phyloP scores from a whole-genome alignment of 2,797 vertebrate genomes.

The Oryzias sinensis region DNA sequence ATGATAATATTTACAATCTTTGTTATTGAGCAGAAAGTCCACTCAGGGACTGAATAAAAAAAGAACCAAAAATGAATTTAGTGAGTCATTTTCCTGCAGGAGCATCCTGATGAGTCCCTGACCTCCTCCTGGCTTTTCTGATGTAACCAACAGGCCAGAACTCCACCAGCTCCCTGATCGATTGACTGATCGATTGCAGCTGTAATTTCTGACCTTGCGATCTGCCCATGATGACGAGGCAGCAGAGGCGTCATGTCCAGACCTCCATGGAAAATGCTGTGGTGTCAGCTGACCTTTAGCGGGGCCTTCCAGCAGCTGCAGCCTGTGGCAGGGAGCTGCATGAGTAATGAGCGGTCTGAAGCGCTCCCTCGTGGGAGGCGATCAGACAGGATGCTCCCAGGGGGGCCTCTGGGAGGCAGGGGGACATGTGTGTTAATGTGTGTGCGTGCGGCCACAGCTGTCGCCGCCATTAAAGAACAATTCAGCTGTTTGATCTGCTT shows the following conservation, averaged over 20 bases:
- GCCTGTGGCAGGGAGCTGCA: constrained; percentile 9
- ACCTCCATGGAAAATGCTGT: background rate
- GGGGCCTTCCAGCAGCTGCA: constrained; percentile 3
- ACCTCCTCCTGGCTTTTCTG: background rate
- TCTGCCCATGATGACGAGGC: background rate
- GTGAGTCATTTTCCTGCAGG: too few relatives aligned
- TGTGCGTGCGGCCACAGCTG: constrained; percentile 33
- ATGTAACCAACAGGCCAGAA: background rate
- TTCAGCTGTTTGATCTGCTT: constrained; percentile 27
- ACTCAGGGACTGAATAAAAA: too few relatives aligned
- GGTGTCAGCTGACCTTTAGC: constrained; percentile 7
- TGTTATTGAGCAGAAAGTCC: too few relatives aligned
- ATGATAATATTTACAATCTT: too few relatives aligned
- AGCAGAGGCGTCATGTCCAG: background rate
- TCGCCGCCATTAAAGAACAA: constrained; percentile 22
- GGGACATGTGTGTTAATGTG: constrained; percentile 1
- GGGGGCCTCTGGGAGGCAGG: background rate
- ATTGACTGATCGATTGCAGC: background rate
- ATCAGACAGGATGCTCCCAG: constrained; percentile 10
- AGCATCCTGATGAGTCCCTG: background rate
- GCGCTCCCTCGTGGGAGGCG: constrained; percentile 14
- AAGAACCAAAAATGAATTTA: too few relatives aligned
- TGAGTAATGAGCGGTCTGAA: constrained; percentile 4
- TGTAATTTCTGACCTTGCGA: background rate
- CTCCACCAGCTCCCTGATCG: background rate